phyloP scores from a whole-genome alignment of 35 echinoderm and acorn worm species.

The Apostichopus parvimensis region DNA sequence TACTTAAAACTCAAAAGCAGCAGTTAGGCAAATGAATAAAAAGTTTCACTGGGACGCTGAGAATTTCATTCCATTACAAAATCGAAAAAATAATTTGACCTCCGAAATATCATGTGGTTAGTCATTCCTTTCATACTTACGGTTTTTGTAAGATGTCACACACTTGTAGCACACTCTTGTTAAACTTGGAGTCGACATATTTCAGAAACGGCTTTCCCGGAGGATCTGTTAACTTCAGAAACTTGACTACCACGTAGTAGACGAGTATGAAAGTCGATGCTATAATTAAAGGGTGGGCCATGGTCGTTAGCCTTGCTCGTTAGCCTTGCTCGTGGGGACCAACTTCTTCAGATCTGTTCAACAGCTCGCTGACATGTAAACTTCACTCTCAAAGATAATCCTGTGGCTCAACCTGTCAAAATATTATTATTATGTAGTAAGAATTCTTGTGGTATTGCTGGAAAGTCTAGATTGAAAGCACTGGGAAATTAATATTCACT shows the following conservation, averaged over 20 bases:
- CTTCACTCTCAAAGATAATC: not conserved
- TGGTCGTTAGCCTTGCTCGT: not conserved
- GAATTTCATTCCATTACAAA: too few species aligned
- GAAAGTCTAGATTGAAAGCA: not conserved
- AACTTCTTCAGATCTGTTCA: too few species aligned
- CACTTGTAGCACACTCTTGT: constrained; percentile 57
- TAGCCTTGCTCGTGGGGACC: not conserved
- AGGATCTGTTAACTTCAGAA: constrained; percentile 67
- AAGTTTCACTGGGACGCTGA: too few species aligned
- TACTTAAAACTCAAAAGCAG: too few species aligned
- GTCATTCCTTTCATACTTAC: constrained; percentile 54
- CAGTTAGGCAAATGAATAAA: too few species aligned
- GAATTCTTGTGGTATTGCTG: too few species aligned
- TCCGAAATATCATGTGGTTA: not conserved
- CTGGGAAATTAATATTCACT: not conserved
- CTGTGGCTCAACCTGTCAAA: constrained; percentile 1
- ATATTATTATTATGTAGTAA: not conserved
- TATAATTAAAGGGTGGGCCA: constrained; percentile 50
- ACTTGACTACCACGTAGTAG: constrained; percentile 72
- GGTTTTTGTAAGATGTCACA: constrained; percentile 80
- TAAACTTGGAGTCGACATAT: constrained; percentile 71
- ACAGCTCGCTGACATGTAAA: not conserved
- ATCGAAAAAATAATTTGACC: too few species aligned
- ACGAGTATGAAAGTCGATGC: constrained; percentile 47
- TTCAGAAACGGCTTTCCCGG: constrained; percentile 56